Base-by-base conservation (phyloP, 2,888 invertebrate species). In the Selenia dentaria region DNA sequence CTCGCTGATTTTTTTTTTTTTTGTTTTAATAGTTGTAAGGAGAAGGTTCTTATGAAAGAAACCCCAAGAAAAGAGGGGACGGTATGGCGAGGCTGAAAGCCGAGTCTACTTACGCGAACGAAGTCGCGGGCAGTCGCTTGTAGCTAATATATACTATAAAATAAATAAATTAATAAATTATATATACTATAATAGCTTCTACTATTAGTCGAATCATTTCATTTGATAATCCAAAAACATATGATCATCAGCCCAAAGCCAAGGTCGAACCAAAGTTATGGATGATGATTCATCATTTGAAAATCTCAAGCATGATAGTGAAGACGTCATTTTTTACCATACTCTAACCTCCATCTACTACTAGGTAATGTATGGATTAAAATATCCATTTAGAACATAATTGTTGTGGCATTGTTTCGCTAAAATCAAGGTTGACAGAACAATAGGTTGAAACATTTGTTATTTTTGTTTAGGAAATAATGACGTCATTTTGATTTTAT, bases 371-470 rank as follows among this genome's bases (percentile, higher is more conserved):
- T 47, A 37, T 37, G 27, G 40, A 48, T 36, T 41, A 48, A 48
- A 41, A 48, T 42, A 27, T 28, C 29, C 36, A 48, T 48, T 48
- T 37, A 20, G 41, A 40, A 40, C 40, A 45, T 45, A 34, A 9
- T 57, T 57, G 52, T 54, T 49, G 36, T 36, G 11, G 37, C 46
- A 60, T 64, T 63, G 59, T 62, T 54, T 46, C 35, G 53, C 50
- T 37, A 51, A 54, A 55, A 49, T 42, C 59, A 64, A 65, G 65
- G 65, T 41, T 46, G 10, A 11, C 20, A 12, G 38, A 31, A 57
- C 51, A 54, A 56, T 58, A 36, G 54, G 5, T 12, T 6, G 38
- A 40, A 39, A 50, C 31, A 48, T 51, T 54, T 51, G 29, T 45
- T 38, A 46, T 36, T 40, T 46, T 44, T 44, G 41, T 36, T 28